These are phyloP conservation scores for Amia ocellicauda DNA, from an alignment of 2,113 vertebrate genomes.

Conservation along the genomic window DNA sequence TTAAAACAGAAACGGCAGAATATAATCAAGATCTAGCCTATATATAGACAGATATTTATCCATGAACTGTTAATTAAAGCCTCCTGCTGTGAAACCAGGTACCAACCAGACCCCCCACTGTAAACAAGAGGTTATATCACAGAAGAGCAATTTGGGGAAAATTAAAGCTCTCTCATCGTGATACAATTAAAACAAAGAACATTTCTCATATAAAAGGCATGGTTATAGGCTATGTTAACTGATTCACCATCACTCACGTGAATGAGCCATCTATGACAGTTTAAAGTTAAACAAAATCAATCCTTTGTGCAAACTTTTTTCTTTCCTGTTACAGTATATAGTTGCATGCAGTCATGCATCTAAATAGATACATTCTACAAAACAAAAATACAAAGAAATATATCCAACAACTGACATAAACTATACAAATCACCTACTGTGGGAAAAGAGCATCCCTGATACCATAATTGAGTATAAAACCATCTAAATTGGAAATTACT, in stretches of 20 bases:
- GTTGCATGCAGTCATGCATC: too few species aligned
- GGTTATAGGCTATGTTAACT: slow-evolving; percentile 19
- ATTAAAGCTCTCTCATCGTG: background rate
- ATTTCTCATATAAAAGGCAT: background rate
- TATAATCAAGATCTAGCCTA: background rate
- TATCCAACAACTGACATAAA: slow-evolving; percentile 33
- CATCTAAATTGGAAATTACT: slow-evolving; percentile 48
- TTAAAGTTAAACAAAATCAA: slow-evolving; percentile 32
- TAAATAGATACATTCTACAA: too few species aligned
- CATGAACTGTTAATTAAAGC: background rate
- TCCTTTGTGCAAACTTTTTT: slow-evolving; percentile 17
- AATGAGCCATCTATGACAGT: slow-evolving; percentile 30
- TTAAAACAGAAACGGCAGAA: background rate
- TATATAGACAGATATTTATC: background rate
- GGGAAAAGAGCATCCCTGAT: slow-evolving; percentile 31
- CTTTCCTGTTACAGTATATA: background rate
- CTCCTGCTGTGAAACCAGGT: background rate
- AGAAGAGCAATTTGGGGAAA: background rate
- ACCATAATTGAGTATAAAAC: slow-evolving; percentile 46
- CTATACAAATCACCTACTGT: slow-evolving; percentile 19
- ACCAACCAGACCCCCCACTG: background rate
- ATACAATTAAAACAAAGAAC: background rate
- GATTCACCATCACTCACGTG: slow-evolving; percentile 33
- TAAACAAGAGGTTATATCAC: background rate
- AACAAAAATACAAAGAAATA: slow-evolving; percentile 29